Conservation (phyloP, 2,113 vertebrate genomes). For the Lipophrys pholis region DNA sequence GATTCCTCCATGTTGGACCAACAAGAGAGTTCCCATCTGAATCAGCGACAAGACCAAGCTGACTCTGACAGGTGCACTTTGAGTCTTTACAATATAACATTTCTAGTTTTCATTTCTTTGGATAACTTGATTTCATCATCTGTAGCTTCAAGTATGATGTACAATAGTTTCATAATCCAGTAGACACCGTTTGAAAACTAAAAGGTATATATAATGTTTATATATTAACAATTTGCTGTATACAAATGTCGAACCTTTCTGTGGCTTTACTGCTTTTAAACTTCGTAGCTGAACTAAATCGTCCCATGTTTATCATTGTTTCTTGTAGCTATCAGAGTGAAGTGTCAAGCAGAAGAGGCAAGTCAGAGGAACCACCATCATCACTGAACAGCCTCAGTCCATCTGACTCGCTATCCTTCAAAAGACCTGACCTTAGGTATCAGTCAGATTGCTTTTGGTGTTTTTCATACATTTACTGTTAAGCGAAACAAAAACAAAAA, state of each 20-base stretch:
- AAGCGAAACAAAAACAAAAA: neutral
- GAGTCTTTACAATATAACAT: neutral
- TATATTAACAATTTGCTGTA: neutral
- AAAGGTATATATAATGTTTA: neutral
- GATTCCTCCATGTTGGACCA: conserved; percentile 71
- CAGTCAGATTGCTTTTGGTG: neutral
- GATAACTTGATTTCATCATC: neutral
- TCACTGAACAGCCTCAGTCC: conserved; percentile 85
- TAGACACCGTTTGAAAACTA: neutral
- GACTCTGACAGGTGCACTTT: conserved; percentile 80
- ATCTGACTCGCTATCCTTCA: conserved; percentile 86
- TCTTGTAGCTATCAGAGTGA: conserved; percentile 81
- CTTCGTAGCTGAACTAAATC: neutral
- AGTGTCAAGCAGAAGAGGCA: conserved; percentile 66
- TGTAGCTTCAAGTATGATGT: neutral
- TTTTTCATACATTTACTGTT: neutral
- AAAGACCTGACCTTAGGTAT: conserved; percentile 87
- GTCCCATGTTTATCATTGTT: neutral
- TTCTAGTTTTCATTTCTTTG: neutral
- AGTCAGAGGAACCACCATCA: conserved; percentile 76
- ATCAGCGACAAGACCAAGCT: conserved; percentile 73
- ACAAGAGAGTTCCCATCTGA: conserved; percentile 74
- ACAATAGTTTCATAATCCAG: neutral
- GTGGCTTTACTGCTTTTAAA: neutral
- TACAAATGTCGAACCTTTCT: neutral